Evolutionary conservation across 92 coral and sea anemone species (phyloP).

Genomic region (Porites lobata): DNA sequence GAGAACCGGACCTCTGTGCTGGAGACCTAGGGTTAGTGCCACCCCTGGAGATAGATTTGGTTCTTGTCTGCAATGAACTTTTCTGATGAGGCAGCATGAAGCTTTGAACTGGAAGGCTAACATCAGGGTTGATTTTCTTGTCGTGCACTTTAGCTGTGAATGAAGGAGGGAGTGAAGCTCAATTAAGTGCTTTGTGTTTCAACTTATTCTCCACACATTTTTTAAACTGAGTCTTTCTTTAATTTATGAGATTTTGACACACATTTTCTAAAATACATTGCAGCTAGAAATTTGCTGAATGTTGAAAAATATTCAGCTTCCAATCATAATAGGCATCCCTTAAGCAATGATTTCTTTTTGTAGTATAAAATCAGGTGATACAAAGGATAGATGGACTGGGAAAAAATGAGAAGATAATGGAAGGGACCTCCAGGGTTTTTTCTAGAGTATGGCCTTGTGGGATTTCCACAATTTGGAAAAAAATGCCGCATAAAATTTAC

Average conservation of each 20-base stretch:
- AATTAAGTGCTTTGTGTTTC: background rate
- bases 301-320: background rate
- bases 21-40: slow-evolving; percentile 46
- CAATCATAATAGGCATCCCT: background rate
- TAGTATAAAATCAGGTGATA: too few relatives aligned
- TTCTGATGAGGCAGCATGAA: background rate
- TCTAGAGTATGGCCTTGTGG: too few relatives aligned
- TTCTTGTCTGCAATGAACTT: slow-evolving; percentile 11
- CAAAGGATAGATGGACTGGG: too few relatives aligned
- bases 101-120: slow-evolving; percentile 22
- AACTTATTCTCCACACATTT: too few relatives aligned
- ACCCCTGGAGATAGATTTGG: slow-evolving; percentile 8
- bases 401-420: too few relatives aligned
- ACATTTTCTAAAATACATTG: background rate
- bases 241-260: background rate
- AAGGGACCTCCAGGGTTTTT: too few relatives aligned
- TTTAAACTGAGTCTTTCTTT: background rate
- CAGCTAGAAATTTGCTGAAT: background rate
- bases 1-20: slow-evolving; percentile 26
- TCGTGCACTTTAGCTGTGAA: slow-evolving; percentile 70
- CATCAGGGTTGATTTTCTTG: slow-evolving; percentile 73
- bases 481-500: too few relatives aligned
- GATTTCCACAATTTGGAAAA: too few relatives aligned
- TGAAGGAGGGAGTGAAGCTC: background rate
- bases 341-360: background rate